phyloP scores from a whole-genome alignment of 2,888 invertebrate species.

The Philereme vetulata region DNA sequence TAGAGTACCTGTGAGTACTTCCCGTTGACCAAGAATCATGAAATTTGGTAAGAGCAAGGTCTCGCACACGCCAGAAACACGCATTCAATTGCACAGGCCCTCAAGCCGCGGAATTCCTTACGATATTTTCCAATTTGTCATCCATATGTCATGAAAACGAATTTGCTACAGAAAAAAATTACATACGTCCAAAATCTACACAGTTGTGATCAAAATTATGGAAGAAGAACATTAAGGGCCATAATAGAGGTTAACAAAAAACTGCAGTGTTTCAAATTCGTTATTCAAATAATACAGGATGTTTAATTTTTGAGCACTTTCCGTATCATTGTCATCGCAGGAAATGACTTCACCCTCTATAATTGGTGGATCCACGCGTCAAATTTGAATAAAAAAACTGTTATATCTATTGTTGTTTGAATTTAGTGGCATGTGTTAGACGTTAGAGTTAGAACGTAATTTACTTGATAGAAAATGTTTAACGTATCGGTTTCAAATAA shows the following conservation, averaged over 20 bases:
- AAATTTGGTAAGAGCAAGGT: too few relatives aligned
- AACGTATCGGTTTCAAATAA: slow-evolving; percentile 16
- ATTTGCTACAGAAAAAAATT: too few relatives aligned
- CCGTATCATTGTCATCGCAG: slow-evolving; percentile 76
- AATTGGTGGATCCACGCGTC: slow-evolving; percentile 65
- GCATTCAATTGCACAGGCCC: too few relatives aligned
- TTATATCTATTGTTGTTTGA: slow-evolving; percentile 41
- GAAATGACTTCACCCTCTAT: slow-evolving; percentile 73
- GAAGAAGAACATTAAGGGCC: background rate
- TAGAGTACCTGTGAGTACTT: too few relatives aligned
- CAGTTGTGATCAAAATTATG: background rate
- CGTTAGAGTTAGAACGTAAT: slow-evolving; percentile 29
- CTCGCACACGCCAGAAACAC: too few relatives aligned
- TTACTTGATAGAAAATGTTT: slow-evolving; percentile 15
- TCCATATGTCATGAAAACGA: too few relatives aligned
- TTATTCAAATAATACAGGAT: slow-evolving; percentile 47
- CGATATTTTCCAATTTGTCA: too few relatives aligned
- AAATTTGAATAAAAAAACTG: slow-evolving; percentile 53
- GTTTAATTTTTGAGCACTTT: slow-evolving; percentile 43
- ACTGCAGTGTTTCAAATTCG: slow-evolving; percentile 22
- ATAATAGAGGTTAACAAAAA: background rate
- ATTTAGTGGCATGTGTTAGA: slow-evolving; percentile 49
- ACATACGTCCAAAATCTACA: too few relatives aligned
- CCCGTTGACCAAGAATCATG: too few relatives aligned
- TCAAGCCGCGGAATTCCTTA: too few relatives aligned